phyloP scores from a whole-genome alignment of 2,888 invertebrate species.

The Pachycephus smyrnensis region DNA sequence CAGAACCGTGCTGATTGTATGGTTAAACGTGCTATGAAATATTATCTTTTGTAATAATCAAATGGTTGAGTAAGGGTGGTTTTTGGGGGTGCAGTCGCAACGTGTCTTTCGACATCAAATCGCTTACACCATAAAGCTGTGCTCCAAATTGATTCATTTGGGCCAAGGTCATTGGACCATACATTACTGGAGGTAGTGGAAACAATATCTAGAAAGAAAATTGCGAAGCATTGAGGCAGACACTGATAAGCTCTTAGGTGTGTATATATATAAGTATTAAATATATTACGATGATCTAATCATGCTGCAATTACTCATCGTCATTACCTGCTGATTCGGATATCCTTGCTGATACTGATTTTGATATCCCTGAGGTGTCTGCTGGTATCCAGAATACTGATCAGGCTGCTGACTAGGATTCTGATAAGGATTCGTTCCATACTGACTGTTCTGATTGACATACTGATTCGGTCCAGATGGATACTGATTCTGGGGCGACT shows the following conservation, averaged over 20 bases:
- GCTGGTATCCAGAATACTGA: slow-evolving; percentile 41
- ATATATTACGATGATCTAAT: background rate
- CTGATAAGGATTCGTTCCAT: slow-evolving; percentile 29
- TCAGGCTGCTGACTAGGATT: slow-evolving; percentile 49
- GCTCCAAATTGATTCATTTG: slow-evolving; percentile 55
- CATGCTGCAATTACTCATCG: background rate
- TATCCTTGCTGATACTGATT: slow-evolving; percentile 48
- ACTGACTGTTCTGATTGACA: slow-evolving; percentile 26
- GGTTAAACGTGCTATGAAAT: background rate
- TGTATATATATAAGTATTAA: background rate
- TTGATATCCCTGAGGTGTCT: slow-evolving; percentile 51
- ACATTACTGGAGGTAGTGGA: slow-evolving; percentile 45
- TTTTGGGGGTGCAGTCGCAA: background rate
- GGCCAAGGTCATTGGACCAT: slow-evolving; percentile 51
- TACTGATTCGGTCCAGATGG: slow-evolving; percentile 35
- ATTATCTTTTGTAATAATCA: background rate
- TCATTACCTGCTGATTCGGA: slow-evolving; percentile 51
- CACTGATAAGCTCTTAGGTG: background rate
- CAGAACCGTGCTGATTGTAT: background rate
- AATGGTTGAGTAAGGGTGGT: background rate
- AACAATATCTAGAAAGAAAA: slow-evolving; percentile 50
- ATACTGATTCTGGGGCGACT: background rate
- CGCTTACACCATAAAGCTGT: slow-evolving; percentile 54
- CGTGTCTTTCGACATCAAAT: slow-evolving; percentile 13
- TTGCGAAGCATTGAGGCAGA: background rate